These are phyloP conservation scores for Bombus polaris DNA, from an alignment of 1,140 invertebrate genomes.

Conservation along the genomic window DNA sequence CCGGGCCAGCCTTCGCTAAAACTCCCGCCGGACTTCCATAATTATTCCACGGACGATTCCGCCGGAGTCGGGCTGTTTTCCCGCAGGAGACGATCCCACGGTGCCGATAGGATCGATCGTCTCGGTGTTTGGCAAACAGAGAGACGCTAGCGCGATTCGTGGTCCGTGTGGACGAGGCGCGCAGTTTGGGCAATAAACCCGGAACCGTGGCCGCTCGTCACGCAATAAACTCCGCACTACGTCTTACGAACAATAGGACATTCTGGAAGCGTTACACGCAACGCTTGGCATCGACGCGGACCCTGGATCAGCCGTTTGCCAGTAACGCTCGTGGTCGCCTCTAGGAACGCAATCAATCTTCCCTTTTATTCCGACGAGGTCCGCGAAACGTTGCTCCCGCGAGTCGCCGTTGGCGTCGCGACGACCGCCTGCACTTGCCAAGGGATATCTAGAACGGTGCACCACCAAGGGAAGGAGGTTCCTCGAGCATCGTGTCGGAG, in stretches of 20 bases:
- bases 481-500: neutral
- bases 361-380: slow-evolving; percentile 52
- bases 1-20: too few species aligned
- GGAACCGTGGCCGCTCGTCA: slow-evolving; percentile 31
- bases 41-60: too few species aligned
- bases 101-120: slow-evolving; percentile 30
- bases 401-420: slow-evolving; percentile 50
- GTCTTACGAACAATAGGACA: slow-evolving; percentile 65
- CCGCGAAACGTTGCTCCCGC: slow-evolving; percentile 53
- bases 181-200: slow-evolving; percentile 55
- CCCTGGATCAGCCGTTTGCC: slow-evolving; percentile 57
- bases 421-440: slow-evolving; percentile 58
- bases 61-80: slow-evolving; percentile 8
- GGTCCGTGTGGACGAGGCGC: neutral
- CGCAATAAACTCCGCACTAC: slow-evolving; percentile 61
- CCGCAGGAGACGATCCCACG: slow-evolving; percentile 20
- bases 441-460: slow-evolving; percentile 56
- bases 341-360: slow-evolving; percentile 56
- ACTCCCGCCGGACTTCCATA: too few species aligned
- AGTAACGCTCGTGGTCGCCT: slow-evolving; percentile 30
- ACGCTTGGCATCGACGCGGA: slow-evolving; percentile 55
- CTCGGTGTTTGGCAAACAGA: neutral
- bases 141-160: neutral
- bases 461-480: neutral
- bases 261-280: slow-evolving; percentile 62